Evolutionary conservation across 2,113 vertebrate genomes (phyloP).

Genomic region (Mobula birostris): DNA sequence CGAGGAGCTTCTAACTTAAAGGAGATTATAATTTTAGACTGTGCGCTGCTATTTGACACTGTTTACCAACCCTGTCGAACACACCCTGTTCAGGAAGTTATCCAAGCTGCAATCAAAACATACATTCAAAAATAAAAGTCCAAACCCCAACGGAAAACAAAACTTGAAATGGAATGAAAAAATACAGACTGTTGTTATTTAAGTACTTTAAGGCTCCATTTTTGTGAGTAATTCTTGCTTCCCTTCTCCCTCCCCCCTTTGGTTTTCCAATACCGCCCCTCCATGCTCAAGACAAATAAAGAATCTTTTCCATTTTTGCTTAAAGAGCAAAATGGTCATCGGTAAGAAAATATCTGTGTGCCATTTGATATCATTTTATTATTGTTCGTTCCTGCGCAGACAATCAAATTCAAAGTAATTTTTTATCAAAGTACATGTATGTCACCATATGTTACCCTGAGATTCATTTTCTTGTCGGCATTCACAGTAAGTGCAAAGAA

Average conservation of each 20-base stretch:
- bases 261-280: background rate
- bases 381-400: background rate
- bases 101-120: constrained; percentile 30
- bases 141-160: constrained; percentile 30
- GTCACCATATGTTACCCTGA: too few relatives aligned
- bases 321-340: background rate
- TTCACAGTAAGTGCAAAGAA: too few relatives aligned
- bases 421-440: too few relatives aligned
- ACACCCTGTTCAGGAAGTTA: constrained; percentile 31
- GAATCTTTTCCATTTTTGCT: background rate
- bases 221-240: background rate
- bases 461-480: too few relatives aligned
- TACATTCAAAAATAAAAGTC: background rate
- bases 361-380: background rate
- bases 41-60: background rate
- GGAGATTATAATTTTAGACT: background rate
- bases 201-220: background rate
- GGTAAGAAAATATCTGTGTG: background rate
- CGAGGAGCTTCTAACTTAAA: background rate
- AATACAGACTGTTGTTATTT: background rate
- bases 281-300: background rate
- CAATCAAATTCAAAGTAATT: too few relatives aligned
- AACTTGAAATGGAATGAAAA: constrained; percentile 9
- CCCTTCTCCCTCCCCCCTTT: background rate
- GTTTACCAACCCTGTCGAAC: constrained; percentile 4